Percentiles rank a stretch among this genome's conserved stretches.
phyloP scores from a whole-genome alignment of 2,797 vertebrate genomes.

The Enoplosus armatus region DNA sequence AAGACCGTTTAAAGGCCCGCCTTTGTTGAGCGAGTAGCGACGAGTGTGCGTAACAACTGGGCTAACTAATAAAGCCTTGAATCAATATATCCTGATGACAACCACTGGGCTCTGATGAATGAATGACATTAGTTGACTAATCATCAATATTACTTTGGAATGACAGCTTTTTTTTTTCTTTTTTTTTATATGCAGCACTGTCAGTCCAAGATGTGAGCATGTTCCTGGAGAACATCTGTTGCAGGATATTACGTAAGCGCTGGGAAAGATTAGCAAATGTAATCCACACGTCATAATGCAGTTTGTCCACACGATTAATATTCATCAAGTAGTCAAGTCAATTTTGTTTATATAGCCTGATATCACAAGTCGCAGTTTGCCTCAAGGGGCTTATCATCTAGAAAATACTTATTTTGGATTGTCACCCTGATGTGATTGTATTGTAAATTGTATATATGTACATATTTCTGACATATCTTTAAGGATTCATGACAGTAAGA shows the following conservation, averaged over 20 bases:
- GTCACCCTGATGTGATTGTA: neutral
- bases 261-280: conserved; percentile 58
- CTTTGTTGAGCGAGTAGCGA: conserved; percentile 6
- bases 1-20: neutral
- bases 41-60: neutral
- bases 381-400: too few relatives aligned
- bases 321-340: too few relatives aligned
- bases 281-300: conserved; percentile 59
- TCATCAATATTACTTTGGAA: conserved; percentile 2
- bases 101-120: neutral
- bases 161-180: too few relatives aligned
- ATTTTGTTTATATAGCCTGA: too few relatives aligned
- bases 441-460: too few relatives aligned
- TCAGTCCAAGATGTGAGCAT: conserved; percentile 33
- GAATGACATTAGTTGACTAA: neutral
- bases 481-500: too few relatives aligned
- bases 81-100: neutral
- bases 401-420: conserved; percentile 16
- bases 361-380: too few relatives aligned
- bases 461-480: too few relatives aligned
- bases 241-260: conserved; percentile 63
- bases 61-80: neutral
- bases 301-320: conserved; percentile 22
- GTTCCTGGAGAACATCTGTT: conserved; percentile 67
- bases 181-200: neutral